Evolutionary conservation across 2,888 invertebrate genomes (phyloP), one percentile per base, ranked within the genome.

Genomic region (Volucella zonaria): DNA sequence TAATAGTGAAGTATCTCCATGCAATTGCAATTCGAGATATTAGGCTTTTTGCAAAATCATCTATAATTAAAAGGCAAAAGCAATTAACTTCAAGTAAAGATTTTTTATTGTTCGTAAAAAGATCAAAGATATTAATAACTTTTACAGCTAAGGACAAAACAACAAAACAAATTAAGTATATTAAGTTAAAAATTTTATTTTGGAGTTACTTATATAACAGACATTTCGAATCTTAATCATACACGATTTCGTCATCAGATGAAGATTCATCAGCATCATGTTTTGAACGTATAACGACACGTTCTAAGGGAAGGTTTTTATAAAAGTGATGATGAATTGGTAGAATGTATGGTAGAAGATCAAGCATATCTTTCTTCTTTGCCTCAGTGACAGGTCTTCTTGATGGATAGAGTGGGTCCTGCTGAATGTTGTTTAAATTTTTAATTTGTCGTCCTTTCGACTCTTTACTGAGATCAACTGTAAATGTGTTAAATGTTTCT

Each of bases 1-100:
- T 58, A 58, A 58, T 31, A 58, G 14, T 58, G 58, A 58, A 58
- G 40, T 58, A 40, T 58, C 42, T 58, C 15, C 58, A 42, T 42
- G 58, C 15, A 40, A 40, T 42, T 58, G 42, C 31, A 58, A 15
- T 58, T 38, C 23, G 58, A 40, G 15, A n/a, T n/a, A n/a, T n/a
- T n/a, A n/a, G n/a, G n/a, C n/a, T n/a, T n/a, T n/a, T n/a, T n/a
- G n/a, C n/a, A 58, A 58, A 58, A 31, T 14, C 3, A 58, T 58
- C 14, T 58, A 11, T 42, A 15, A 10, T 23, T 10, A 58, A 58
- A 58, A 58, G 42, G 14, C 23, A 58, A 31, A 14, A 58, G 8
- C 11, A 42, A 31, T 54, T 58, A 15, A 3, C 8, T 58, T 58
- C 3, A 43, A 38, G 9, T 12, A 12, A 56, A 56, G 11, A 38